Percentiles rank a stretch among this genome's conserved stretches.
phyloP scores from a whole-genome alignment of 2,113 vertebrate species.

The Epinephelus lanceolatus region DNA sequence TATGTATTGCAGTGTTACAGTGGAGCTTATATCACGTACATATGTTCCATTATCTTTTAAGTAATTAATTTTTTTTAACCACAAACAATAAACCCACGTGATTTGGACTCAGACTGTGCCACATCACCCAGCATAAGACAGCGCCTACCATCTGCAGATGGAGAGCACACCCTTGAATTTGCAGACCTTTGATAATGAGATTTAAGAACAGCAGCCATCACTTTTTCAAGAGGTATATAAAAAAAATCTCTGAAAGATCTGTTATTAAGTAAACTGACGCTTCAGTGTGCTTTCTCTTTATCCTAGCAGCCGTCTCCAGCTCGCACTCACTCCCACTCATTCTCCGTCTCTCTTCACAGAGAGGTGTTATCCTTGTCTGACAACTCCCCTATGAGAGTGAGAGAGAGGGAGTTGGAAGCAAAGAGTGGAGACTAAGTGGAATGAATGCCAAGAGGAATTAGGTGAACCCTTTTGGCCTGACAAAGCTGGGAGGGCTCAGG shows the following conservation, averaged over 20 bases:
- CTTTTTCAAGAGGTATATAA: slow-evolving; percentile 11
- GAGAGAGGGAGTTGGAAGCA: slow-evolving; percentile 42
- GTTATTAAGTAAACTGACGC: slow-evolving; percentile 50
- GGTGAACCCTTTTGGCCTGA: slow-evolving; percentile 50
- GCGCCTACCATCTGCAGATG: not conserved
- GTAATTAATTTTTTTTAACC: not conserved
- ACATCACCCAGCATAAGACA: not conserved
- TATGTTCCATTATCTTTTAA: not conserved
- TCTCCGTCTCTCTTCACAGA: slow-evolving; percentile 42
- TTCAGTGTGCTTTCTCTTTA: slow-evolving; percentile 39
- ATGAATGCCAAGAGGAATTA: slow-evolving; percentile 72
- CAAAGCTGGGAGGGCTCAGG: slow-evolving; percentile 43
- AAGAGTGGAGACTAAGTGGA: slow-evolving; percentile 55
- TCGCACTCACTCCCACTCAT: slow-evolving; percentile 48
- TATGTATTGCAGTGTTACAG: not conserved
- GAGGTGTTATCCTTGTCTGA: slow-evolving; percentile 74
- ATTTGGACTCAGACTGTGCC: not conserved
- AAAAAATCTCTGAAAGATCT: slow-evolving; percentile 42
- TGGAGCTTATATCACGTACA: not conserved
- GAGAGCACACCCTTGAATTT: slow-evolving; percentile 25
- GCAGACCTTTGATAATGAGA: slow-evolving; percentile 44
- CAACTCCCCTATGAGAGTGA: slow-evolving; percentile 70
- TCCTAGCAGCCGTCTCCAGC: slow-evolving; percentile 36
- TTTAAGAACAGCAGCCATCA: slow-evolving; percentile 31
- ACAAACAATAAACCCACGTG: not conserved